Conservation (phyloP, 2,797 vertebrate species). For the Momotus momota region DNA sequence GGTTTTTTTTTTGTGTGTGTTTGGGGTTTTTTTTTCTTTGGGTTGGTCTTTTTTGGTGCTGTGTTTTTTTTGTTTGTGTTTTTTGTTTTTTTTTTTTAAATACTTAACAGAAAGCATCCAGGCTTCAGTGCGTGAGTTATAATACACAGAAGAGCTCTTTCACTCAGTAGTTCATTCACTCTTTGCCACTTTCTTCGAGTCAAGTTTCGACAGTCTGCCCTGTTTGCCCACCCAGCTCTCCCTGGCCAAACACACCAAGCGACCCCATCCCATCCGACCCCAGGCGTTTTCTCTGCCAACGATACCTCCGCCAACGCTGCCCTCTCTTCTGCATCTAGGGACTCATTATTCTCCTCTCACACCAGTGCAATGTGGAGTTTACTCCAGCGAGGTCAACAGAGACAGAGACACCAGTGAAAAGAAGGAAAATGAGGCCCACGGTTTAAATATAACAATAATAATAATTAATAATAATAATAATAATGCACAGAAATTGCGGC, state of each 20-base stretch:
- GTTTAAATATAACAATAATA: constrained; percentile 58
- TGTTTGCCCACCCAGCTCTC: not conserved
- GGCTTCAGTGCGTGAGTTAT: constrained; percentile 90
- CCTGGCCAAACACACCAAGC: constrained; percentile 7
- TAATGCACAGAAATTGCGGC: constrained; percentile 30
- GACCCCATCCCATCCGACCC: not conserved
- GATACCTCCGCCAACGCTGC: not conserved
- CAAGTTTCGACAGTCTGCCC: constrained; percentile 2
- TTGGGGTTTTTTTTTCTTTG: not conserved
- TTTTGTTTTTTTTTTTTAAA: constrained; percentile 70
- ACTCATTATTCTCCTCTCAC: constrained; percentile 61
- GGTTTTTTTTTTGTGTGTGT: not conserved
- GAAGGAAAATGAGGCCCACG: constrained; percentile 46
- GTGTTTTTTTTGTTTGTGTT: not conserved
- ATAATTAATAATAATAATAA: constrained; percentile 23
- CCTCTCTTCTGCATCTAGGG: constrained; percentile 48
- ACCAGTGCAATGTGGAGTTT: constrained; percentile 55
- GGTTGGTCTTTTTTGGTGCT: not conserved
- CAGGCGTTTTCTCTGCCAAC: not conserved
- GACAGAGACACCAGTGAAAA: constrained; percentile 63
- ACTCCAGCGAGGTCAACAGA: constrained; percentile 57
- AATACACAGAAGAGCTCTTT: constrained; percentile 86
- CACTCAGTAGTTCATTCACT: constrained; percentile 97
- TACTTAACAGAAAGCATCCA: constrained; percentile 86
- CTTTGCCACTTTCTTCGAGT: constrained; percentile 67